A percentile compares a stretch with the other conserved stretches of the same genome.
phyloP scores from a whole-genome alignment of 2,888 invertebrate genomes.

The Zaprionus bogoriensis region DNA sequence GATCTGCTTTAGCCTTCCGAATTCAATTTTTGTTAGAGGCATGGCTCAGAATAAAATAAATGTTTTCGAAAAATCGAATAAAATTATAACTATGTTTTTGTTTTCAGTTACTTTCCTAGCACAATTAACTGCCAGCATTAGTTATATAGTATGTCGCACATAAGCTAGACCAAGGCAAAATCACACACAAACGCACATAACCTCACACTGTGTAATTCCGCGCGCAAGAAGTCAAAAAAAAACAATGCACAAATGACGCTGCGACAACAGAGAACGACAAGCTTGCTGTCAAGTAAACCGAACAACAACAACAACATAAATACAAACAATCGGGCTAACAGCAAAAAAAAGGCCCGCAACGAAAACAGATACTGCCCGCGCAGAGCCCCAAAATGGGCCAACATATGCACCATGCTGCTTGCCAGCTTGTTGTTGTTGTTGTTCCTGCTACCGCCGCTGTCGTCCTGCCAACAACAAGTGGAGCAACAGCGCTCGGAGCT shows the following conservation, averaged over 20 bases:
- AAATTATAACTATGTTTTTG: no score
- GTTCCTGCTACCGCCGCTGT: conserved; percentile 42
- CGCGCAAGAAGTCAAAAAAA: conserved; percentile 39
- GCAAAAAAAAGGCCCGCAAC: not conserved
- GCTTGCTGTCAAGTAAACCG: conserved; percentile 42
- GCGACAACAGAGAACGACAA: conserved; percentile 63
- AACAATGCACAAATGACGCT: conserved; percentile 78
- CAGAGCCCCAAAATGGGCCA: conserved; percentile 49
- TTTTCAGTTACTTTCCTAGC: no score
- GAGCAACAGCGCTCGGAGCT: conserved; percentile 30
- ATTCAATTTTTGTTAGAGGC: no score
- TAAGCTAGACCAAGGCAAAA: conserved; percentile 13
- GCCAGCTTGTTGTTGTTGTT: not conserved
- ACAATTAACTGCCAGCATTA: conserved; percentile 43
- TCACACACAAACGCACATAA: conserved; percentile 1
- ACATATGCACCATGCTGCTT: conserved; percentile 51
- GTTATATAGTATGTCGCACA: conserved; percentile 18
- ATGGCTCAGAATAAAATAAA: no score
- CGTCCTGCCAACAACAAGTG: conserved; percentile 53
- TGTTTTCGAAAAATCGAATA: no score
- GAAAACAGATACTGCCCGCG: conserved; percentile 26
- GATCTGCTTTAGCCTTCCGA: no score
- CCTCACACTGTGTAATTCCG: conserved; percentile 14
- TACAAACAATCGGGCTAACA: not conserved
- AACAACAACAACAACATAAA: conserved; percentile 14